These are phyloP conservation scores for Hyperoplus lanceolatus DNA, from an alignment of 2,797 vertebrate species.

Conservation along the genomic window DNA sequence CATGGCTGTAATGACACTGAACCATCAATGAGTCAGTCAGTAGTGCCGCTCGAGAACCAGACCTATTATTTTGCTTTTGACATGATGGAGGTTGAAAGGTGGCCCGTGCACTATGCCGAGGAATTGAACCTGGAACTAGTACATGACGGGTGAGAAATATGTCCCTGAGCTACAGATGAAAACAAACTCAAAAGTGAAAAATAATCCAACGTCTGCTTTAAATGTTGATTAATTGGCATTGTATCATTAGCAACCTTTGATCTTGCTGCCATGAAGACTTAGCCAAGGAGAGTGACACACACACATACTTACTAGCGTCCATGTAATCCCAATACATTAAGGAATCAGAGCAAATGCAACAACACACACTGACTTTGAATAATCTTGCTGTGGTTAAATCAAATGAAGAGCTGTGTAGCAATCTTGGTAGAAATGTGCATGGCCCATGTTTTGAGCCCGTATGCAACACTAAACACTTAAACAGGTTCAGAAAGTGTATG, in stretches of 20 bases:
- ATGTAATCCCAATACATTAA: conserved; percentile 9
- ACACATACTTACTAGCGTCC: background rate
- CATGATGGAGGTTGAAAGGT: conserved; percentile 54
- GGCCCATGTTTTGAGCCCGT: conserved; percentile 12
- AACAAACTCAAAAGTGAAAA: conserved; percentile 31
- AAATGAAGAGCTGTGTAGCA: background rate
- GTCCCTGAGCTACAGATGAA: conserved; percentile 16
- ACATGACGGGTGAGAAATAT: conserved; percentile 39
- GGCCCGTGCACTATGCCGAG: conserved; percentile 14
- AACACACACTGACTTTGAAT: background rate
- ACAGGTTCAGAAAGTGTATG: background rate
- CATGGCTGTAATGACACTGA: conserved; percentile 70
- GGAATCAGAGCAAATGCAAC: background rate
- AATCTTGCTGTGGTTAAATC: background rate
- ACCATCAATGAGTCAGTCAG: conserved; percentile 64
- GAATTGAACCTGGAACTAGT: conserved; percentile 40
- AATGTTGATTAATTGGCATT: conserved; percentile 8
- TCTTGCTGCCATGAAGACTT: background rate
- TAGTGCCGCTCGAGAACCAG: conserved; percentile 37
- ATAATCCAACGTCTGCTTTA: background rate
- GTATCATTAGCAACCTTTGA: background rate
- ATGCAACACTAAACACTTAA: conserved; percentile 8
- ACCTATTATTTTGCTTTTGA: conserved; percentile 55
- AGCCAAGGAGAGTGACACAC: background rate
- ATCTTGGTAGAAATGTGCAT: conserved; percentile 5